These are phyloP conservation scores for Melanostoma mellinum DNA, from an alignment of 2,888 invertebrate genomes.

Conservation along the genomic window DNA sequence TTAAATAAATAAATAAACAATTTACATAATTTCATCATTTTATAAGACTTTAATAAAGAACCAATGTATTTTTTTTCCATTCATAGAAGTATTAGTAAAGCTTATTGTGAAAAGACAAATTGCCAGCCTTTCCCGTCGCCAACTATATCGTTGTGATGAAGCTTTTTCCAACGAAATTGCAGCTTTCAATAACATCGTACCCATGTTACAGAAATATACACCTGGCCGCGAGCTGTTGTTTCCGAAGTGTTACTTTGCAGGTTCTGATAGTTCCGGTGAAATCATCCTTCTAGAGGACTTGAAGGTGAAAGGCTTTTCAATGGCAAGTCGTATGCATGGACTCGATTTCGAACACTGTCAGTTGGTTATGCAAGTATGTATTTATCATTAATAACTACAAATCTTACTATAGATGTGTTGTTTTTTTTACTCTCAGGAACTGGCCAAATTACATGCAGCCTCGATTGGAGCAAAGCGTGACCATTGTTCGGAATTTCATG, in stretches of 20 bases:
- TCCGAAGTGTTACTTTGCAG: slow-evolving; percentile 79
- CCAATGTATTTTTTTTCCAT: not conserved
- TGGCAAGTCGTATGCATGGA: slow-evolving; percentile 78
- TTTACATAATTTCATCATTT: too few species aligned
- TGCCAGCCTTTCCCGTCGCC: slow-evolving; percentile 78
- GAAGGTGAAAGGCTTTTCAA: slow-evolving; percentile 76
- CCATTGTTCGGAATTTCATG: slow-evolving; percentile 74
- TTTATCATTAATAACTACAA: not conserved
- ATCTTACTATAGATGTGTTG: not conserved
- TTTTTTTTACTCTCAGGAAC: slow-evolving; percentile 75
- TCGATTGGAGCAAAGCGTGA: slow-evolving; percentile 78
- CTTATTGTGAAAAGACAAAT: slow-evolving; percentile 81
- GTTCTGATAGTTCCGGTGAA: slow-evolving; percentile 76
- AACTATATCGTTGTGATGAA: slow-evolving; percentile 80
- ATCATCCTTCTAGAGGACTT: slow-evolving; percentile 80
- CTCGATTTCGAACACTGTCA: slow-evolving; percentile 78
- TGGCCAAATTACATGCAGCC: slow-evolving; percentile 80
- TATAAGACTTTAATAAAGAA: too few species aligned
- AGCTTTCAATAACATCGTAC: slow-evolving; percentile 79
- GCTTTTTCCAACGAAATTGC: slow-evolving; percentile 80
- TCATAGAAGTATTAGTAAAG: slow-evolving; percentile 69
- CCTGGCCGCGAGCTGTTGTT: slow-evolving; percentile 71
- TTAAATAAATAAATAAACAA: too few species aligned
- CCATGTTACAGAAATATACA: slow-evolving; percentile 77
- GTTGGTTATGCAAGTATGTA: slow-evolving; percentile 79